A percentile compares a stretch with the other conserved stretches of the same genome.
Evolutionary conservation across 2,797 vertebrate genomes (phyloP).

Genomic region (Numenius phaeopus): DNA sequence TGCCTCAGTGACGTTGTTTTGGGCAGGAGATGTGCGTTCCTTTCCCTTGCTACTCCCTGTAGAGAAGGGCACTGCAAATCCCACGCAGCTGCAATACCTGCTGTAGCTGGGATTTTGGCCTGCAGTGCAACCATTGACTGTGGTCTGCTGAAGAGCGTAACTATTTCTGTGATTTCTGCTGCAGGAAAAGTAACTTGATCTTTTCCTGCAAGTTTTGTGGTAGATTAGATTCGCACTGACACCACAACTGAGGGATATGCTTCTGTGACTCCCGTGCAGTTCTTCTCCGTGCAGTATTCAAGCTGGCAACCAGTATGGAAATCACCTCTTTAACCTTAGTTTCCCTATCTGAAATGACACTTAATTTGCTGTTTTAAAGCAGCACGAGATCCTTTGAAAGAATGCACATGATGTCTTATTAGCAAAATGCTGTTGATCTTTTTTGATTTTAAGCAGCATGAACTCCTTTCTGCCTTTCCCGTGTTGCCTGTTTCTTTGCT

Average conservation of each 20-base stretch:
- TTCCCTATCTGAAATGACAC: background rate
- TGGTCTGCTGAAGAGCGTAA: background rate
- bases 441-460: background rate
- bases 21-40: background rate
- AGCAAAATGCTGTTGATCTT: background rate
- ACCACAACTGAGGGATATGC: background rate
- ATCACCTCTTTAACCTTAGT: background rate
- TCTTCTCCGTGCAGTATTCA: background rate
- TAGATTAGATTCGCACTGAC: background rate
- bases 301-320: background rate
- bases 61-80: background rate
- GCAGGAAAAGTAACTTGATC: background rate
- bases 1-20: background rate
- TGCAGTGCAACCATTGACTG: background rate
- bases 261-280: background rate
- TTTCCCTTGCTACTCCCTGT: background rate
- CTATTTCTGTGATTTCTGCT: background rate
- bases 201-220: background rate
- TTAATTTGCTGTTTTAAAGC: background rate
- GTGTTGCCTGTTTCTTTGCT: background rate
- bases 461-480: background rate
- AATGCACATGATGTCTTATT: background rate
- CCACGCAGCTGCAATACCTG: background rate
- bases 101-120: accelerated
- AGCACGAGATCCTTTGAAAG: background rate